Conservation (phyloP, 2,888 invertebrate species). For the Perizoma affinitatum region DNA sequence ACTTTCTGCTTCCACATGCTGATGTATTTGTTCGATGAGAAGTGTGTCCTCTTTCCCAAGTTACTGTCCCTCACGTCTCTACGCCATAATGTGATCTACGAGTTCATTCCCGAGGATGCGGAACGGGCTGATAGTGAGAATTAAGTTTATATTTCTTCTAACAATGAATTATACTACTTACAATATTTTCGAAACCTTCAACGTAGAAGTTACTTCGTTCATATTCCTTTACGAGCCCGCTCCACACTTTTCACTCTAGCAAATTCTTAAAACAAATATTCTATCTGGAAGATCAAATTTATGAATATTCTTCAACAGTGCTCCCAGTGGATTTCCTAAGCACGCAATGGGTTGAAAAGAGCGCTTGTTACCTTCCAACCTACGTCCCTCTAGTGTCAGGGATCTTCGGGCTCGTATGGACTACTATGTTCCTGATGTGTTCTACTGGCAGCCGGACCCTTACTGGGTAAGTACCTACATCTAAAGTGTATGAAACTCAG, state of each 20-base stretch:
- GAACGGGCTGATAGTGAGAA: conserved; percentile 52
- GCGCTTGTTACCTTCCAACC: conserved; percentile 70
- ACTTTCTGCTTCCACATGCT: conserved; percentile 78
- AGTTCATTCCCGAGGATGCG: conserved; percentile 59
- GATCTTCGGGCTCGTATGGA: conserved; percentile 78
- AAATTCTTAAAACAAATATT: too few species aligned
- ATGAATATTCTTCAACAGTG: conserved; percentile 39
- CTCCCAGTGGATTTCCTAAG: conserved; percentile 70
- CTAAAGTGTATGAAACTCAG: too few species aligned
- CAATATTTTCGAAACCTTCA: too few species aligned
- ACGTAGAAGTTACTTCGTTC: too few species aligned
- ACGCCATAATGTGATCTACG: conserved; percentile 62
- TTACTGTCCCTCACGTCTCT: conserved; percentile 58
- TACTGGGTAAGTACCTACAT: conserved; percentile 61
- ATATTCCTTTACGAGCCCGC: too few species aligned
- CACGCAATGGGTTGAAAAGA: conserved; percentile 74
- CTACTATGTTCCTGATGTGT: conserved; percentile 80
- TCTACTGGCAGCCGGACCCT: conserved; percentile 76
- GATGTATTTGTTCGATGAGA: conserved; percentile 76
- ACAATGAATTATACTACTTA: too few species aligned
- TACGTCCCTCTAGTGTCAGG: conserved; percentile 77
- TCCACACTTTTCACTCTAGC: too few species aligned
- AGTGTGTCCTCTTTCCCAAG: conserved; percentile 75
- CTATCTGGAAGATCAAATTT: too few species aligned
- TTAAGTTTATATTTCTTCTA: background rate